Evolutionary conservation across 2,113 vertebrate genomes (phyloP), one percentile per base, ranked within the genome.

Genomic region (Peromyscus leucopus): DNA sequence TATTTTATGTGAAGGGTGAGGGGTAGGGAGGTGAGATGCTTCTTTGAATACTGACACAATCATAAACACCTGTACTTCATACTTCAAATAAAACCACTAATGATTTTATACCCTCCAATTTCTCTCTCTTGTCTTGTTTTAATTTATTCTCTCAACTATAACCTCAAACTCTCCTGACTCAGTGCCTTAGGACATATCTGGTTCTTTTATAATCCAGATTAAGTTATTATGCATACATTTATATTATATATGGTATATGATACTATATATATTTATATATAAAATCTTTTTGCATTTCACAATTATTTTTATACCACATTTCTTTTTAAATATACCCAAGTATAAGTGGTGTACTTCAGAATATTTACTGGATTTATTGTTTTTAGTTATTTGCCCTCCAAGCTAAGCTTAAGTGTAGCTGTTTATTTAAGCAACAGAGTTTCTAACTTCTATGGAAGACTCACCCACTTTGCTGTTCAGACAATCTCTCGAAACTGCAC

Each of bases 261-360:
- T 57, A 57, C 33, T n/a, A 15, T 83, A 6, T n/a, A 3, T 69
- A 31, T 67, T 67, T 28, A 22, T 74, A 39, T 75, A 22, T 42
- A 46, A 33, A 33, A 57, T 31, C 46, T 4, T 55, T 69, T 22
- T 46, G 0, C 13, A 42, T 8, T n/a, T 22, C 0, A 19, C 1
- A 67, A 67, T 46, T 75, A 6, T 7, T 0, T 57, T 55, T 67
- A n/a, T 28, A 0, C 13, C 10, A 28, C 0, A 0, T 84, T 96
- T 96, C 16, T 65, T 85, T 80, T 39, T 89, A 65, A 84, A 91
- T 85, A 33, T 33, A 33, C 0, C 17, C 39, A 89, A 67, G 5
- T 85, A 86, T 16, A 85, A 72, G 1, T 89, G 87, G 69, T 82
- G 31, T 91, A 84, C 17, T 55, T 5, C 2, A 46, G n/a, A 65